Conservation (phyloP, 2,113 vertebrate species). For the Nothoprocta pentlandii region DNA sequence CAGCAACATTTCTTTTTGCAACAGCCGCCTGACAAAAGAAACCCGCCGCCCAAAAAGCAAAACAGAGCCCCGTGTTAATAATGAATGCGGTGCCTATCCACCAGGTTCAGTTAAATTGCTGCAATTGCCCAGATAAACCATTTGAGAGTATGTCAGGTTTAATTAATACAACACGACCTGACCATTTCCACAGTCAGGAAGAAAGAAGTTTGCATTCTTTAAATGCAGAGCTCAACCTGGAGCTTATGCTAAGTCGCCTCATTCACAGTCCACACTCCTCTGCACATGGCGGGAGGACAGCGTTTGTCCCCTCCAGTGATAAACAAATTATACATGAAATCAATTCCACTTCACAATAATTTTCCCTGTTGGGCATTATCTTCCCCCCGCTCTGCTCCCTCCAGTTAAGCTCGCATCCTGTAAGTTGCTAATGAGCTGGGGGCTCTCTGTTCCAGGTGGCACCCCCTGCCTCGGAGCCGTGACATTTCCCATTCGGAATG, state of each 20-base stretch:
- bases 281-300: conserved; percentile 83
- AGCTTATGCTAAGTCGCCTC: conserved; percentile 89
- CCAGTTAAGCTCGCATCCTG: conserved; percentile 83
- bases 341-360: conserved; percentile 88
- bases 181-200: conserved; percentile 80
- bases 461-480: conserved; percentile 87
- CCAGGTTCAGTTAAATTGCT: conserved; percentile 63
- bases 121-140: conserved; percentile 80
- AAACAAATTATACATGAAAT: conserved; percentile 94
- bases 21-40: conserved; percentile 16
- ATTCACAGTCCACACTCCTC: conserved; percentile 84
- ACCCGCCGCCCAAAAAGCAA: conserved; percentile 35
- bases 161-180: conserved; percentile 84
- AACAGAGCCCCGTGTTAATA: not conserved
- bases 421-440: conserved; percentile 88
- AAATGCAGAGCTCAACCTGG: conserved; percentile 79
- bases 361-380: conserved; percentile 87
- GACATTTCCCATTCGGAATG: conserved; percentile 86
- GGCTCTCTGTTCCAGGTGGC: conserved; percentile 87
- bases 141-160: conserved; percentile 81
- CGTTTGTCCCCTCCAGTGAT: conserved; percentile 88
- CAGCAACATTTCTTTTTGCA: conserved; percentile 26
- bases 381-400: conserved; percentile 82
- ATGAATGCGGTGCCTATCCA: conserved; percentile 62
- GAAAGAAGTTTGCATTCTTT: conserved; percentile 81